These are phyloP conservation scores for Melopsittacus undulatus DNA, from an alignment of 2,797 vertebrate genomes.

Conservation along the genomic window DNA sequence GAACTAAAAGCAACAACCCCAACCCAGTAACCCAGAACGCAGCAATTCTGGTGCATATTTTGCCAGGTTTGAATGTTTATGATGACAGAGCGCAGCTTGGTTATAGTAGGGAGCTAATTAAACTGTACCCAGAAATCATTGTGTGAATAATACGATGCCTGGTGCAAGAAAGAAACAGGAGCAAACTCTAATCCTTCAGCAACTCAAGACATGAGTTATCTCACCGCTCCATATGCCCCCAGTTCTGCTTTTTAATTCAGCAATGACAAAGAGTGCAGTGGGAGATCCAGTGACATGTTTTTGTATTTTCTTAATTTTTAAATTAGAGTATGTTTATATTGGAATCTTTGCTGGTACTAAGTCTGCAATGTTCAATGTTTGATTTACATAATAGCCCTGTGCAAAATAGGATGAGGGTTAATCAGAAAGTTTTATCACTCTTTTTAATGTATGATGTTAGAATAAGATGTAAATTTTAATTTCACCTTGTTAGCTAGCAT, in stretches of 20 bases:
- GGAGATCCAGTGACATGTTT: constrained; percentile 12
- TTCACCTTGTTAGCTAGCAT: constrained; percentile 78
- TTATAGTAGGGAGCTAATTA: constrained; percentile 45
- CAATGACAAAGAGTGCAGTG: not conserved
- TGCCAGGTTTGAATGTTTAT: not conserved
- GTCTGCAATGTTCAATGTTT: constrained; percentile 67
- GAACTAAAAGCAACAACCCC: not conserved
- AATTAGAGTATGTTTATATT: constrained; percentile 56
- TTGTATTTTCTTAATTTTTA: constrained; percentile 54
- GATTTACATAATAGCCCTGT: constrained; percentile 70
- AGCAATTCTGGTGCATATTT: not conserved
- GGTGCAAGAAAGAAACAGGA: not conserved
- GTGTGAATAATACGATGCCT: not conserved
- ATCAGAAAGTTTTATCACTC: constrained; percentile 79
- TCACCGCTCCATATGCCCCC: not conserved
- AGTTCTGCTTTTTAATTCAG: constrained; percentile 26
- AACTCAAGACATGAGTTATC: not conserved
- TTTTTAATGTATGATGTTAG: constrained; percentile 76
- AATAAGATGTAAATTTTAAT: constrained; percentile 82
- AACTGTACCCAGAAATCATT: constrained; percentile 38
- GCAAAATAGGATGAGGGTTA: constrained; percentile 74
- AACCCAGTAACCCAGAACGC: not conserved
- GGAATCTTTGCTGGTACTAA: constrained; percentile 47
- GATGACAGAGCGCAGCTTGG: constrained; percentile 23
- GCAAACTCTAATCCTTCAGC: not conserved